Conservation (phyloP, 2,113 vertebrate species). For the Hydrolagus affinis region DNA sequence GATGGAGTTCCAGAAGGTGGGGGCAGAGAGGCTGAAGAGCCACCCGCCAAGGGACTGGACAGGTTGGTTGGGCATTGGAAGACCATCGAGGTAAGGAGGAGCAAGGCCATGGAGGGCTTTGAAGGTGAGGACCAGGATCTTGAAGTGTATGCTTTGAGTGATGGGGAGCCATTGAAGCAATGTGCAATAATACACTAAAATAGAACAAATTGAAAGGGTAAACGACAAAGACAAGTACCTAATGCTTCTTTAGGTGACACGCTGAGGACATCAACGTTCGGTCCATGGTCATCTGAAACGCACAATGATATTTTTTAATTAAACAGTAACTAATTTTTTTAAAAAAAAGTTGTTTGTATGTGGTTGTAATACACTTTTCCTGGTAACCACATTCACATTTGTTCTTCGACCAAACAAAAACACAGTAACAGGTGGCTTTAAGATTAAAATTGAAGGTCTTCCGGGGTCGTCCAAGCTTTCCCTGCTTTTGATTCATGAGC, state of each 20-base stretch:
- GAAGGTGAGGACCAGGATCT: no score
- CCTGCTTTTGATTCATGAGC: no score
- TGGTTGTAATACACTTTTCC: not conserved
- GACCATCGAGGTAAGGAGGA: no score
- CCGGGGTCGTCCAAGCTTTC: no score
- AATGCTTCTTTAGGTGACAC: conserved; percentile 64
- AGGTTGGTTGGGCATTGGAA: no score
- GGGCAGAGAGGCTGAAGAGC: no score
- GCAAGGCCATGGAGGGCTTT: no score
- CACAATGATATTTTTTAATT: conserved; percentile 4
- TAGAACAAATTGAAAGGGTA: not conserved
- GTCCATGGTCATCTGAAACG: conserved; percentile 64
- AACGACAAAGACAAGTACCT: conserved; percentile 55
- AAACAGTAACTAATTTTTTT: conserved; percentile 42
- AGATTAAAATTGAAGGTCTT: no score
- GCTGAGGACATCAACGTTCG: conserved; percentile 72
- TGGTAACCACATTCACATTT: not conserved
- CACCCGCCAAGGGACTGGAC: no score
- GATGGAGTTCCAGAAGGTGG: no score
- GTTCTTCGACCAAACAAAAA: not conserved
- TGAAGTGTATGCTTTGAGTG: no score
- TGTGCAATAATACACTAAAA: not conserved
- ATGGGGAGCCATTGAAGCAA: not conserved
- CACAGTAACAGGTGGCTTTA: no score
- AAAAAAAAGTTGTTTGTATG: not conserved